Base-by-base conservation (phyloP, 2,888 invertebrate genomes). In the Catocala fraxini region DNA sequence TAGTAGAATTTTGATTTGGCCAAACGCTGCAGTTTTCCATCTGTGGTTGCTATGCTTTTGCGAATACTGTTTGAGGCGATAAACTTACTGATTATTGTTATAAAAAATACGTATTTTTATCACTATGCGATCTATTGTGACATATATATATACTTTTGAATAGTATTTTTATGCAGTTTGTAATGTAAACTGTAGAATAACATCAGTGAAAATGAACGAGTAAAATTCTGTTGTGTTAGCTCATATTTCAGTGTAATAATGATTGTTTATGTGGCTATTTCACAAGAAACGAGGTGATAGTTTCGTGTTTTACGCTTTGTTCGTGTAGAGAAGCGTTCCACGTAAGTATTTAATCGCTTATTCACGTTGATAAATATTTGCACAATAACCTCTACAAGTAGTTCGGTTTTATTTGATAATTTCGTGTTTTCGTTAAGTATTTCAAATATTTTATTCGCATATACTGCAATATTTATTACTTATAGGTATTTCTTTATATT, bases 221-320 rank as follows among this genome's bases (percentile, higher is more conserved):
- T 42, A 59, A 43, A 25, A 15, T 15, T 46, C 56, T 48, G 56
- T 51, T 48, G 47, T 51, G 42, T 47, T 11, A 11, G 65, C 59
- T 75, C 77, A 46, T 46, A 70, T 77, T 71, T 63, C 75, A 41
- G 41, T 51, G 42, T 67, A 56, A 60, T 35, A 55, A 58, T 49
- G 59, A 58, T 49, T 59, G 47, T 59, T 65, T 57, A 42, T 59
- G 49, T 48, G 33, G 58, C 63, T 55, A 57, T 63, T 60, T 63
- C 53, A 5, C 9, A 34, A 53, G 65, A 65, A 59, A 65, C 46
- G 15, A 35, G 51, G 61, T 59, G 59, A 56, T 48, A 52, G 52
- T 55, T 70, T 68, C 63, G 48, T 65, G 47, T 54, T 61, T 58
- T 46, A 56, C 46, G 10, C 47, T 45, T 46, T 52, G 51, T 34